These are phyloP conservation scores for Rhogogaster chlorosoma DNA, from an alignment of 2,888 invertebrate species.

Conservation along the genomic window DNA sequence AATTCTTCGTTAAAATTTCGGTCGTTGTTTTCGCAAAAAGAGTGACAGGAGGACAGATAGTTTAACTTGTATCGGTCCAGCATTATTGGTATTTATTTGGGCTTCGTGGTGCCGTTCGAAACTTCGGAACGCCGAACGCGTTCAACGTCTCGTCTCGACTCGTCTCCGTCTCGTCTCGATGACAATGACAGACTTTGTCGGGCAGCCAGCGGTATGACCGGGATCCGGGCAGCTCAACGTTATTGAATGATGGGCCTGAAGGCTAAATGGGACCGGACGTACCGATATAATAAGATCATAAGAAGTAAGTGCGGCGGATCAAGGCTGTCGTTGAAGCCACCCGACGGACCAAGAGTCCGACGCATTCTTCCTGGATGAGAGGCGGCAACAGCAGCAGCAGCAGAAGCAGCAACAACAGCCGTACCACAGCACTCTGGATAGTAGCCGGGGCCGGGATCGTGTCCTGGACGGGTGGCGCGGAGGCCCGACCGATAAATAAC, in stretches of 20 bases:
- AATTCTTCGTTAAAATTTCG: conserved; percentile 22
- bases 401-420: neutral
- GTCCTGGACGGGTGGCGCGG: conserved; percentile 32
- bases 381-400: conserved; percentile 38
- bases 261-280: conserved; percentile 77
- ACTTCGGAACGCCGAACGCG: conserved; percentile 28
- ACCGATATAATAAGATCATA: conserved; percentile 71
- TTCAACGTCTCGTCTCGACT: conserved; percentile 5
- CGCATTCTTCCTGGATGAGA: conserved; percentile 46
- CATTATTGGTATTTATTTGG: conserved; percentile 41
- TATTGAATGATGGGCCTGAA: conserved; percentile 77
- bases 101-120: conserved; percentile 16
- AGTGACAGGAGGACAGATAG: conserved; percentile 31
- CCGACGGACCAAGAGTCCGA: conserved; percentile 52
- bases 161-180: conserved; percentile 46
- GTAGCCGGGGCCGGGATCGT: conserved; percentile 12
- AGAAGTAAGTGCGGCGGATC: conserved; percentile 70
- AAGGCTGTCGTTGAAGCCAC: conserved; percentile 65
- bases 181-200: conserved; percentile 49
- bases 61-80: conserved; percentile 25
- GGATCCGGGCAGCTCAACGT: conserved; percentile 63
- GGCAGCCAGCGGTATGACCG: conserved; percentile 30
- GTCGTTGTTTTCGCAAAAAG: conserved; percentile 23
- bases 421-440: conserved; percentile 1
- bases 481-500: conserved; percentile 69